These are phyloP conservation scores for Leucozona laternaria DNA, from an alignment of 2,888 invertebrate genomes.

Conservation along the genomic window DNA sequence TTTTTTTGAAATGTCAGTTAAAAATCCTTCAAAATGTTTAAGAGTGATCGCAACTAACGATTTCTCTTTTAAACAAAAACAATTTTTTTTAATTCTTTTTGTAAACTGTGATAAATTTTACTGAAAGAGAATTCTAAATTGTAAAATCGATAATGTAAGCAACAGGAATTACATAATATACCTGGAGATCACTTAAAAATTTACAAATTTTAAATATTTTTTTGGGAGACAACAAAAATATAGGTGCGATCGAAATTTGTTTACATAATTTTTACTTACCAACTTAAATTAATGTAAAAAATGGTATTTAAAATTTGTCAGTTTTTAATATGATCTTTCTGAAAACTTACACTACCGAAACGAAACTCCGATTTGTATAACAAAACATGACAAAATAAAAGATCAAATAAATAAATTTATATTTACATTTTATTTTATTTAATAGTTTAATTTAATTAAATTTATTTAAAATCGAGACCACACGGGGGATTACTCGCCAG, in stretches of 20 bases:
- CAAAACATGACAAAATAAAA: conserved; percentile 68
- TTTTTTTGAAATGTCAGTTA: conserved; percentile 45
- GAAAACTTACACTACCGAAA: conserved; percentile 59
- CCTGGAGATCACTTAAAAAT: conserved; percentile 19
- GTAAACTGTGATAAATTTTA: conserved; percentile 80
- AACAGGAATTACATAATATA: background rate
- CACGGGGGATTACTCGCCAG: no score
- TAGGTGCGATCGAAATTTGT: conserved; percentile 73
- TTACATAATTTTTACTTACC: conserved; percentile 6
- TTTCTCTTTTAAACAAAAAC: conserved; percentile 39
- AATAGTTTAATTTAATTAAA: no score
- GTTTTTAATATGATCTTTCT: background rate
- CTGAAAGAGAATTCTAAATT: conserved; percentile 76
- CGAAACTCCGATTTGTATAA: conserved; percentile 73
- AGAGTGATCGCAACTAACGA: conserved; percentile 23
- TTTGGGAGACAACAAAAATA: conserved; percentile 69
- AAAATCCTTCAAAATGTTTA: conserved; percentile 21
- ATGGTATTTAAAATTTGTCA: conserved; percentile 39
- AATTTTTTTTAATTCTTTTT: conserved; percentile 76
- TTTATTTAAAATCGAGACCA: no score
- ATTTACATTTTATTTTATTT: background rate
- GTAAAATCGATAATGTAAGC: conserved; percentile 58
- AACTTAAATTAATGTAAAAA: conserved; percentile 35
- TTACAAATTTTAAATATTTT: conserved; percentile 9
- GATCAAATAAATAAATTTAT: conserved; percentile 42